Conservation (phyloP, 2,888 invertebrate genomes). For the Tanaodytes sp. region DNA sequence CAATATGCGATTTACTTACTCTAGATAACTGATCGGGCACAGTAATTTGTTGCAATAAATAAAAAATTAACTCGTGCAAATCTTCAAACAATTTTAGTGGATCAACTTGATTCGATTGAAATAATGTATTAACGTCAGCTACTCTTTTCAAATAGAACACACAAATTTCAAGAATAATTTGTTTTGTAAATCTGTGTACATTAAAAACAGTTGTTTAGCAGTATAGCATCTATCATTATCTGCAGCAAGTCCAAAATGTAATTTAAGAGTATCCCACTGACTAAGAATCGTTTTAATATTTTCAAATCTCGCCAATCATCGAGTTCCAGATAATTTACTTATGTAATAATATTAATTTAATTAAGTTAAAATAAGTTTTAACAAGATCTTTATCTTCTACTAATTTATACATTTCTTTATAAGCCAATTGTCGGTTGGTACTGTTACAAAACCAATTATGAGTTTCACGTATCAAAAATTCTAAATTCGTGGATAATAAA, state of each 20-base stretch:
- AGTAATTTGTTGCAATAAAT: conserved; percentile 53
- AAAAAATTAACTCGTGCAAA: conserved; percentile 46
- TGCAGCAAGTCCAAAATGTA: conserved; percentile 53
- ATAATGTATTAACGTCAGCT: conserved; percentile 46
- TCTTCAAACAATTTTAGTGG: conserved; percentile 50
- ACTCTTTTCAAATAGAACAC: conserved; percentile 39
- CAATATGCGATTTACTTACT: conserved; percentile 53
- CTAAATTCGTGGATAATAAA: conserved; percentile 9
- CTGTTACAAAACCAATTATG: conserved; percentile 14
- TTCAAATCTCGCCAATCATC: background rate
- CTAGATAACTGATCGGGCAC: conserved; percentile 58
- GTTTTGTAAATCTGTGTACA: conserved; percentile 47
- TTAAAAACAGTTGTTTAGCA: conserved; percentile 42
- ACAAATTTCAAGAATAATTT: conserved; percentile 49
- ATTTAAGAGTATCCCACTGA: conserved; percentile 62
- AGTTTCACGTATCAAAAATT: conserved; percentile 13
- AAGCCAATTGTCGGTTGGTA: background rate
- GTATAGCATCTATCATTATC: conserved; percentile 52
- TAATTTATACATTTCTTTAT: background rate
- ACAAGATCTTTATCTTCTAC: background rate
- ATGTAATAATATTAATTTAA: no score
- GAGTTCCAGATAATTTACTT: background rate
- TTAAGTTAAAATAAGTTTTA: no score
- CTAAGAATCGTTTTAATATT: conserved; percentile 29
- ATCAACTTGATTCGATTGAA: conserved; percentile 53